Percentiles rank a stretch among this genome's conserved stretches.
phyloP scores from a whole-genome alignment of 1,140 invertebrate species.

The Holcopasites calliopsidis region DNA sequence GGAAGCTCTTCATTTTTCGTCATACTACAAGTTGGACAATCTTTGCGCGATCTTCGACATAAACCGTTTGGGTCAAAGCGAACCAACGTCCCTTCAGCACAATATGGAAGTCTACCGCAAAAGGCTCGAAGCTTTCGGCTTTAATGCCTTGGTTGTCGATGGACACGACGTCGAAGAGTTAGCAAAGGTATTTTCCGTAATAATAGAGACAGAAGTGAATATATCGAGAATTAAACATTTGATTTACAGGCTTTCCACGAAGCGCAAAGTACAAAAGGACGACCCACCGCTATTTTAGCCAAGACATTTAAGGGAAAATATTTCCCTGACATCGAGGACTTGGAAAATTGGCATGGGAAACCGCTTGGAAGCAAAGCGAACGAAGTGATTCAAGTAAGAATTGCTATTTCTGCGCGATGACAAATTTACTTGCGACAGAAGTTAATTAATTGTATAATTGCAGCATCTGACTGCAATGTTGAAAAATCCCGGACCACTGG shows the following conservation, averaged over 20 bases:
- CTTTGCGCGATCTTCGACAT: constrained; percentile 98
- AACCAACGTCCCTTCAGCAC: constrained; percentile 95
- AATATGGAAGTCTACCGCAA: constrained; percentile 94
- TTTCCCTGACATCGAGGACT: constrained; percentile 94
- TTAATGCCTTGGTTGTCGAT: constrained; percentile 95
- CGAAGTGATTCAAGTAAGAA: constrained; percentile 84
- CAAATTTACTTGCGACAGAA: constrained; percentile 12
- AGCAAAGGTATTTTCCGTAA: constrained; percentile 82
- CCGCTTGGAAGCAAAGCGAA: constrained; percentile 91
- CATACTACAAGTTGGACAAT: constrained; percentile 97
- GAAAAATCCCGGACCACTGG: constrained; percentile 82
- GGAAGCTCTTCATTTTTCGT: constrained; percentile 98
- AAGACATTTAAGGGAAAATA: constrained; percentile 98
- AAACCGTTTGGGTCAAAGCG: constrained; percentile 98
- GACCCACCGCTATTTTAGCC: constrained; percentile 95
- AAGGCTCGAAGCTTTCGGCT: constrained; percentile 95
- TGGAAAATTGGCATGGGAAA: constrained; percentile 99
- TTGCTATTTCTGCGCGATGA: neutral
- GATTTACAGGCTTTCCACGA: constrained; percentile 86
- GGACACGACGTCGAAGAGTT: constrained; percentile 97
- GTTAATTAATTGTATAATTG: constrained; percentile 57
- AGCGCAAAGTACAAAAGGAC: constrained; percentile 87
- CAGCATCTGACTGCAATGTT: constrained; percentile 84
- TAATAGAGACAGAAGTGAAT: neutral
- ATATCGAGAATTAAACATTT: constrained; percentile 1